A percentile compares a stretch with the other conserved stretches of the same genome.
Conservation (phyloP, 2,888 invertebrate species). For the Sphaerophoria rueppellii region DNA sequence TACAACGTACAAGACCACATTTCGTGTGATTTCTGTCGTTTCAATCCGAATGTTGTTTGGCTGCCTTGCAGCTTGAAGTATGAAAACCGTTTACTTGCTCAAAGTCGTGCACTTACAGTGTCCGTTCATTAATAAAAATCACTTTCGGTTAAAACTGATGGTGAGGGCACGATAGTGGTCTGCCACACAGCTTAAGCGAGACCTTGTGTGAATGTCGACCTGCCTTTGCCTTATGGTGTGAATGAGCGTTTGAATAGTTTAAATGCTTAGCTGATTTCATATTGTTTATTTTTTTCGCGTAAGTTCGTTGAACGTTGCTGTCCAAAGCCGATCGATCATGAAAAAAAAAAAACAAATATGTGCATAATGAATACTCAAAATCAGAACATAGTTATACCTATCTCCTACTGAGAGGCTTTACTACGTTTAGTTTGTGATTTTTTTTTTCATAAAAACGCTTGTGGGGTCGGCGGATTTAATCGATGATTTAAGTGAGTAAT, state of each 20-base stretch:
- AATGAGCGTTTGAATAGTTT: slow-evolving; percentile 68
- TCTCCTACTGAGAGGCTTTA: slow-evolving; percentile 34
- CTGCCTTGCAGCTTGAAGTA: slow-evolving; percentile 49
- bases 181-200: slow-evolving; percentile 18
- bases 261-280: slow-evolving; percentile 48
- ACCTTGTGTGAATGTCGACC: slow-evolving; percentile 50
- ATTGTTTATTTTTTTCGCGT: slow-evolving; percentile 26
- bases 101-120: slow-evolving; percentile 68
- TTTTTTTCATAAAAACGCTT: slow-evolving; percentile 28
- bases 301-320: slow-evolving; percentile 65
- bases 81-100: slow-evolving; percentile 53
- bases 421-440: slow-evolving; percentile 41
- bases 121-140: slow-evolving; percentile 71
- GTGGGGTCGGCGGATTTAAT: slow-evolving; percentile 54
- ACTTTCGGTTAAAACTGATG: slow-evolving; percentile 35
- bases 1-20: slow-evolving; percentile 73
- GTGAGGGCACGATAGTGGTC: neutral
- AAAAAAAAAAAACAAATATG: slow-evolving; percentile 2
- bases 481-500: slow-evolving; percentile 54
- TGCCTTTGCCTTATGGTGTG: slow-evolving; percentile 49
- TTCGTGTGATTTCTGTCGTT: slow-evolving; percentile 68
- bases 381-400: too few relatives aligned
- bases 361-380: too few relatives aligned
- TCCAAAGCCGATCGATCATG: slow-evolving; percentile 50
- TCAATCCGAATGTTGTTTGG: slow-evolving; percentile 60